Conservation (phyloP, 30 jellyfish, hydroid and myxozoan species). For the Aurelia sp. region DNA sequence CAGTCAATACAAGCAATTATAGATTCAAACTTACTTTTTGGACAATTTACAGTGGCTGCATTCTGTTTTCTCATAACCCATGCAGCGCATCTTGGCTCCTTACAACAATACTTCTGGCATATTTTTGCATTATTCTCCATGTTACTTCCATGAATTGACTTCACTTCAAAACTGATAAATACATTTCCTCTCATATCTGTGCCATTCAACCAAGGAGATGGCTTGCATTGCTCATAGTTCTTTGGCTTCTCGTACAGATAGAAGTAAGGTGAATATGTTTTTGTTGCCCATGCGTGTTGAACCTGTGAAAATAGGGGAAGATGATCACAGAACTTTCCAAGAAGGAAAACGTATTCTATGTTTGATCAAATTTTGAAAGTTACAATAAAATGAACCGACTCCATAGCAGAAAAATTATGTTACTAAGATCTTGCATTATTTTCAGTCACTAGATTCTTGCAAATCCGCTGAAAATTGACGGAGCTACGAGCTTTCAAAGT, state of each 20-base stretch:
- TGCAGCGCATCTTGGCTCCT: conserved; percentile 98
- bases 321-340: no score
- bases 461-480: no score
- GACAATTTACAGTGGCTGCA: conserved; percentile 95
- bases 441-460: no score
- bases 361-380: no score
- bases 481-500: no score
- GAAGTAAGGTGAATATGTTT: conserved; percentile 95
- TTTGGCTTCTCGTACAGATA: conserved; percentile 97
- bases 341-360: no score
- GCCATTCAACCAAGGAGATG: conserved; percentile 96
- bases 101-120: conserved; percentile 98
- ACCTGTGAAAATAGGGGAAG: conserved; percentile 32
- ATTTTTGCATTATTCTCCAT: conserved; percentile 98
- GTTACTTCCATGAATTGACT: conserved; percentile 96
- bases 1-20: no score
- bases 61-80: conserved; percentile 95
- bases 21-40: conserved; percentile 61
- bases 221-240: conserved; percentile 94
- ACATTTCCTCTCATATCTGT: conserved; percentile 98
- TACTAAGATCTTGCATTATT: no score
- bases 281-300: conserved; percentile 98
- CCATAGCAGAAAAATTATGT: no score
- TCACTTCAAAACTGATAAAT: conserved; percentile 96
- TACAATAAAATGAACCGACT: no score